Percentiles rank a stretch among this genome's conserved stretches.
Conservation (phyloP, 2,797 vertebrate species). For the Leptoclinus maculatus region DNA sequence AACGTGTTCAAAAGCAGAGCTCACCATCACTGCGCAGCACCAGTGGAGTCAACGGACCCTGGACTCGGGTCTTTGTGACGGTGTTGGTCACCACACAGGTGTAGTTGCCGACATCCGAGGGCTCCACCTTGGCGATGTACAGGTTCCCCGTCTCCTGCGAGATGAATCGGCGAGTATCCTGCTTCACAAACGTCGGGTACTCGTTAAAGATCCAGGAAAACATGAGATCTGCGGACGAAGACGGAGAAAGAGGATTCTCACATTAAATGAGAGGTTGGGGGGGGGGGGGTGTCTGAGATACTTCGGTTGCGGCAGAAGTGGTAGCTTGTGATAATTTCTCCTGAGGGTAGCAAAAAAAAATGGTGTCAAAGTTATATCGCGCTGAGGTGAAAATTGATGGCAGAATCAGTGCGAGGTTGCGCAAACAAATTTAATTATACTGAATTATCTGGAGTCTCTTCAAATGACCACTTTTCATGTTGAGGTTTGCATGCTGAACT, state of each 20-base stretch:
- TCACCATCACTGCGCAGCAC: conserved; percentile 95
- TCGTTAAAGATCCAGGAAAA: conserved; percentile 99
- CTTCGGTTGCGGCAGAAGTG: background rate
- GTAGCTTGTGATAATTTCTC: conserved; percentile 47
- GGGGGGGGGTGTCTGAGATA: background rate
- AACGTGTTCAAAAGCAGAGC: conserved; percentile 33
- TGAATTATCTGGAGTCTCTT: conserved; percentile 46
- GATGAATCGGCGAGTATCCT: conserved; percentile 94
- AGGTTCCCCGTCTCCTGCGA: conserved; percentile 97
- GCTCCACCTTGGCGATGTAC: conserved; percentile 97
- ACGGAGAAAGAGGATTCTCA: background rate
- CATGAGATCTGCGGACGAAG: conserved; percentile 86
- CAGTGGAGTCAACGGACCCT: conserved; percentile 94
- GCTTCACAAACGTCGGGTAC: conserved; percentile 93
- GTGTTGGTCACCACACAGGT: conserved; percentile 96
- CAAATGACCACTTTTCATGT: conserved; percentile 42
- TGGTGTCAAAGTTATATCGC: conserved; percentile 57
- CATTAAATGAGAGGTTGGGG: background rate
- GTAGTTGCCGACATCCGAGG: conserved; percentile 96
- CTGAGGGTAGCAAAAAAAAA: conserved; percentile 62
- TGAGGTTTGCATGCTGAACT: conserved; percentile 14
- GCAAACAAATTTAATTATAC: conserved; percentile 56
- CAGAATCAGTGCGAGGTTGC: conserved; percentile 54
- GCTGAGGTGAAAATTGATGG: conserved; percentile 75
- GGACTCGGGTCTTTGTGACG: conserved; percentile 90